Evolutionary conservation across 2,797 vertebrate genomes (phyloP).

Genomic region (Etheostoma perlongum): DNA sequence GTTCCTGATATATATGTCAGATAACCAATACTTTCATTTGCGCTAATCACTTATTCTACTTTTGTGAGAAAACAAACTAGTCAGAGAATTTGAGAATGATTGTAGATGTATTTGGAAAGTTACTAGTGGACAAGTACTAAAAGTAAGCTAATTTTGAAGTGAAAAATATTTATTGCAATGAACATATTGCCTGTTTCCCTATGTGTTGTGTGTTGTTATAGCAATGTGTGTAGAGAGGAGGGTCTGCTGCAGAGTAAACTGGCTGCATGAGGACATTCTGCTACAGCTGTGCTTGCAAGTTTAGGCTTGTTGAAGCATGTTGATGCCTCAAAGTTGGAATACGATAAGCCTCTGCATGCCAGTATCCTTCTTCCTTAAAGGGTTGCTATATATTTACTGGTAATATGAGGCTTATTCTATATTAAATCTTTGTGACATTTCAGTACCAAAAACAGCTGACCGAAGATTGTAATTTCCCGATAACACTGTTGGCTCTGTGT

Average conservation of each 20-base stretch:
- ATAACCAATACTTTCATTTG: conserved; percentile 6
- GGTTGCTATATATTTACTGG: conserved; percentile 4
- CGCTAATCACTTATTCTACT: background rate
- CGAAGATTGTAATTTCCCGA: conserved; percentile 19
- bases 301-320: conserved; percentile 48
- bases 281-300: conserved; percentile 14
- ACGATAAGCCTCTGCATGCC: conserved; percentile 28
- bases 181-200: background rate
- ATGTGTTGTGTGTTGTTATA: background rate
- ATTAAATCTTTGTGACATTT: conserved; percentile 15
- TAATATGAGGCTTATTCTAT: background rate
- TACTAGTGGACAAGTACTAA: background rate
- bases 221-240: conserved; percentile 1
- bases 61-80: background rate
- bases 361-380: background rate
- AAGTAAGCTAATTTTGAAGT: background rate
- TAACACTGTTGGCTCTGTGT: conserved; percentile 17
- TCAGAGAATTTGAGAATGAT: background rate
- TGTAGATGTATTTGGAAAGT: background rate
- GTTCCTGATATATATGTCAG: background rate
- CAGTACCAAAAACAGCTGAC: conserved; percentile 1
- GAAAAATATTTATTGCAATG: conserved; percentile 3
- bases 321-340: conserved; percentile 22
- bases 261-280: conserved; percentile 16
- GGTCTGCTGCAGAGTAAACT: conserved; percentile 6